Base-by-base conservation (phyloP, 2,888 invertebrate species). In the Steinernema hermaphroditum region DNA sequence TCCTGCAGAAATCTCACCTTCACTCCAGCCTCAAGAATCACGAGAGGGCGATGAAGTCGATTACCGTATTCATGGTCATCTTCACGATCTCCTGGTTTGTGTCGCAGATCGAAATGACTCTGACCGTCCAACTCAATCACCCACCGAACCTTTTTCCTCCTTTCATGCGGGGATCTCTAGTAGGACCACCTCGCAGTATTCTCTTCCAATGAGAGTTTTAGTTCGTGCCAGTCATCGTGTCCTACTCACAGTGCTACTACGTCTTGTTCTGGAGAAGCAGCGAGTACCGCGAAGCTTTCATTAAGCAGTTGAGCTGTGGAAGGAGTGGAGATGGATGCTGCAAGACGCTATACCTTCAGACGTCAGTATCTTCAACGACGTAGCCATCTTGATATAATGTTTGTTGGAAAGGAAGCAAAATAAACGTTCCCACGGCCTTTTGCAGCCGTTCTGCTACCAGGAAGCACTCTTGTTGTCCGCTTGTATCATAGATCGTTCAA, bases 21-120 rank as follows among this genome's bases (percentile, higher is more conserved):
- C 2, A 54, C 16, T 6, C 16, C 46, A 19, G 4, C 12, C 54
- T 54, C 8, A 22, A 54, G 14, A 9, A 4, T 27, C 19, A 54
- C 22, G 54, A 54, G 24, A 54, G 24, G 27, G 54, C 54, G 24
- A 54, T 54, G 54, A 54, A 54, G 22, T 54, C 54, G 6, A 24
- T 54, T 16, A 22, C 54, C 2, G 54, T 24, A 22, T 54, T 54
- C 54, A 2, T 54, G 6, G 4, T 54, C 29, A 6, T 54, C 24
- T 54, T 54, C 29, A 16, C 24, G n/a, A 22, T 12, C 12, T 54
- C 54, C 6, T 54, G 54, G 37, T 37, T 37, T 37, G 6, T 37
- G 6, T 37, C 37, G 6, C 37, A 37, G 37, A 37, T 37, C 37
- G 37, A 37, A 12, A 8, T 37, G 37, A 37, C 6, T 37, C 37